Conservation (phyloP, 1,140 invertebrate species). For the Frieseomelitta varia region DNA sequence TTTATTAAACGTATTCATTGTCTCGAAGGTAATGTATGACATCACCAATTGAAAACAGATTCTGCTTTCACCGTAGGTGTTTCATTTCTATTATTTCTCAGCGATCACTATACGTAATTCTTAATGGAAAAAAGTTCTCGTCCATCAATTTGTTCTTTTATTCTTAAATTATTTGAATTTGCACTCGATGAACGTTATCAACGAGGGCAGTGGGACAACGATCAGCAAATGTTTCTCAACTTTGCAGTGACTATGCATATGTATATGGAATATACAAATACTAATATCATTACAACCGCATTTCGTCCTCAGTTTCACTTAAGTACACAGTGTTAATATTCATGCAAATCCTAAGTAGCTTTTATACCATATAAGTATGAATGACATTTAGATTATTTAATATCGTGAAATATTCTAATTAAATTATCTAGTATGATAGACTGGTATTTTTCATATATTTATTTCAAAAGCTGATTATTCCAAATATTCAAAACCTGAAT, state of each 20-base stretch:
- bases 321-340: neutral
- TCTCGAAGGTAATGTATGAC: neutral
- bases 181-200: neutral
- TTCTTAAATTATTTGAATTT: neutral
- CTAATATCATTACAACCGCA: neutral
- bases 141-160: neutral
- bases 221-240: slow-evolving; percentile 30
- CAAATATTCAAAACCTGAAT: neutral
- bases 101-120: neutral
- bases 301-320: slow-evolving; percentile 16
- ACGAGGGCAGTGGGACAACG: slow-evolving; percentile 7
- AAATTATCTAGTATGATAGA: neutral
- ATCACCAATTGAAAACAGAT: neutral
- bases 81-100: neutral
- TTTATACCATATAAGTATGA: neutral
- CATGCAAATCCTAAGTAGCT: neutral
- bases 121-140: neutral
- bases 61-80: neutral
- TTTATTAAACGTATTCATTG: neutral
- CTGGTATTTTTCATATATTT: neutral
- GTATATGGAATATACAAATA: neutral
- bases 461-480: too few relatives aligned
- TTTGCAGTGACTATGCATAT: neutral
- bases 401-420: neutral
- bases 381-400: neutral